Conservation (phyloP, 2,113 vertebrate genomes). For the Zingel zingel region DNA sequence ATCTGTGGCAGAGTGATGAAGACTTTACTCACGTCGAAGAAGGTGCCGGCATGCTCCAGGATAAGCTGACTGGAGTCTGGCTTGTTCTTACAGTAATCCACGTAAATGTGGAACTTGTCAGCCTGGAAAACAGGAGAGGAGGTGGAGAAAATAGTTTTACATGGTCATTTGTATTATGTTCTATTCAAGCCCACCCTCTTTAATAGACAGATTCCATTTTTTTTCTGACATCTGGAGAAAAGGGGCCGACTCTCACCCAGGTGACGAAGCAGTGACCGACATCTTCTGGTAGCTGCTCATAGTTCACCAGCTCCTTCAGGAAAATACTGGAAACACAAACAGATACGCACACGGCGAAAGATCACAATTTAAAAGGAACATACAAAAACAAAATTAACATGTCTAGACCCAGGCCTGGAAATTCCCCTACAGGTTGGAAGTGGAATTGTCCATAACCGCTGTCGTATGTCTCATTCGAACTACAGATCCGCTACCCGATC, state of each 20-base stretch:
- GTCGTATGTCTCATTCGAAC: too few species aligned
- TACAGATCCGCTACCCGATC: too few species aligned
- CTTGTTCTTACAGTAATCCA: conserved; percentile 99
- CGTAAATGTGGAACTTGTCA: conserved; percentile 99
- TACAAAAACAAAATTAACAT: too few species aligned
- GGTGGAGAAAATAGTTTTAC: not conserved
- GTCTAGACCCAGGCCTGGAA: too few species aligned
- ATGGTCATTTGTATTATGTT: too few species aligned
- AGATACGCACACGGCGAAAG: not conserved
- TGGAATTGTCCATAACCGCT: too few species aligned
- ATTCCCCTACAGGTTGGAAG: too few species aligned
- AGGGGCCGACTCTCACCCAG: conserved; percentile 86
- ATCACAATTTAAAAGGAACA: not conserved
- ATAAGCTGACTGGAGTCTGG: conserved; percentile 98
- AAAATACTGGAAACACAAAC: conserved; percentile 88
- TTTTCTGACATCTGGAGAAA: not conserved
- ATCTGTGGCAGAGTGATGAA: not conserved
- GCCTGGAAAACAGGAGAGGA: conserved; percentile 83
- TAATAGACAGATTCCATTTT: not conserved
- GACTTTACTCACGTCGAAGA: conserved; percentile 94
- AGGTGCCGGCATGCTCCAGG: conserved; percentile 94
- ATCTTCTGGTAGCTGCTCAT: conserved; percentile 97
- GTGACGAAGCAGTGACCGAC: conserved; percentile 99
- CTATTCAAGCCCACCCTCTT: not conserved
- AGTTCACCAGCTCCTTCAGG: conserved; percentile 98